Evolutionary conservation across 2,888 invertebrate species (phyloP).

Genomic region (Campopleginae sp.): DNA sequence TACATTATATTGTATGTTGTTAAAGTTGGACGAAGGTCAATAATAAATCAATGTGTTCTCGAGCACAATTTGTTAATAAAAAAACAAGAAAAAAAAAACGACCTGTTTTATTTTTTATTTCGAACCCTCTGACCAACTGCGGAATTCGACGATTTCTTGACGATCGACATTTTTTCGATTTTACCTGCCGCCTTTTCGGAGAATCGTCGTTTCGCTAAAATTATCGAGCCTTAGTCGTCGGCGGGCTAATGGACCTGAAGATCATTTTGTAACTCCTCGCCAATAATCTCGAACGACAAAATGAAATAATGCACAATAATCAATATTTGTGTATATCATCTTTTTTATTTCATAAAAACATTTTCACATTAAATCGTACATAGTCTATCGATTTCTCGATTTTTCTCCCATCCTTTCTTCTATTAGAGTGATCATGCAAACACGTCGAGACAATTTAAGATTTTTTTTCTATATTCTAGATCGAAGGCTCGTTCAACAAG

Average conservation of each 20-base stretch:
- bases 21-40: conserved; percentile 84
- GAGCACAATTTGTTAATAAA: conserved; percentile 80
- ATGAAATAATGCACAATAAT: conserved; percentile 28
- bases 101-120: neutral
- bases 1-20: conserved; percentile 84
- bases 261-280: neutral
- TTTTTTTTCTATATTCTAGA: conserved; percentile 46
- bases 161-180: neutral
- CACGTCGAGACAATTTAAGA: conserved; percentile 51
- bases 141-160: neutral
- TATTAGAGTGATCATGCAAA: conserved; percentile 52
- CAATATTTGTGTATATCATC: conserved; percentile 33
- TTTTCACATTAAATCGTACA: conserved; percentile 65
- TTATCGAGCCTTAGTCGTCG: neutral
- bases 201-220: neutral
- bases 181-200: neutral
- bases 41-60: conserved; percentile 78
- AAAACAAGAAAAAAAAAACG: conserved; percentile 59
- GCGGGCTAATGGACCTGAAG: neutral
- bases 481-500: conserved; percentile 61
- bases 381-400: conserved; percentile 56
- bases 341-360: conserved; percentile 68
- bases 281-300: neutral
- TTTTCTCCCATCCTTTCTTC: conserved; percentile 15
- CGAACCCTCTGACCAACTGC: neutral